Conservation (phyloP, 2,113 vertebrate genomes). For the Gulo gulo region DNA sequence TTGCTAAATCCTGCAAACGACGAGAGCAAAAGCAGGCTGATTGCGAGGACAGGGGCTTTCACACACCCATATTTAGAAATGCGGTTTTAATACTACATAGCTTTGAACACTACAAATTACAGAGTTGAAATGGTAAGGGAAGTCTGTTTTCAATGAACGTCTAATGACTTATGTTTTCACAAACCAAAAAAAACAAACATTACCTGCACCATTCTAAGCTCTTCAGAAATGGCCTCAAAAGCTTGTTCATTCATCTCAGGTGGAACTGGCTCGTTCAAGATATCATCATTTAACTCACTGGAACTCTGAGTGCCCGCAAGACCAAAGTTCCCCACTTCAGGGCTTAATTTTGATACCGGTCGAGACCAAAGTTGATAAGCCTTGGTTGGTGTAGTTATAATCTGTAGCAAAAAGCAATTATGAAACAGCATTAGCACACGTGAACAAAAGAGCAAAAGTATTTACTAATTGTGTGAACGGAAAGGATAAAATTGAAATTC, state of each 20-base stretch:
- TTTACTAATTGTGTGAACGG: background rate
- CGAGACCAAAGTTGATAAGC: conserved; percentile 88
- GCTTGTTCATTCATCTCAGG: conserved; percentile 92
- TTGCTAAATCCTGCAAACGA: background rate
- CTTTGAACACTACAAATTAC: background rate
- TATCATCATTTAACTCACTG: conserved; percentile 76
- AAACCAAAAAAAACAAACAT: background rate
- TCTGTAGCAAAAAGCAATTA: conserved; percentile 81
- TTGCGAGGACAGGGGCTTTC: background rate
- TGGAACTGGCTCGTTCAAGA: conserved; percentile 89
- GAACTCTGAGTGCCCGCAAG: conserved; percentile 58
- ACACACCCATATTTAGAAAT: background rate
- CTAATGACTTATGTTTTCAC: background rate
- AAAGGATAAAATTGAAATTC: conserved; percentile 10
- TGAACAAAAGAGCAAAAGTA: background rate
- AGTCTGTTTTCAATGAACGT: background rate
- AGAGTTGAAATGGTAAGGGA: background rate
- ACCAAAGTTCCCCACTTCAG: conserved; percentile 79
- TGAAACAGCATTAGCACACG: conserved; percentile 34
- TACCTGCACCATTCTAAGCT: conserved; percentile 92
- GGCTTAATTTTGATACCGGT: conserved; percentile 86
- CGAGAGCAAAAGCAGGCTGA: background rate
- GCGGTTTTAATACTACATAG: background rate
- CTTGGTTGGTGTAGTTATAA: conserved; percentile 93
- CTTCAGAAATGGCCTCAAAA: conserved; percentile 90